Evolutionary conservation across 2,797 vertebrate species (phyloP), one percentile per base, ranked within the genome.

Genomic region (Nannoperca australis): DNA sequence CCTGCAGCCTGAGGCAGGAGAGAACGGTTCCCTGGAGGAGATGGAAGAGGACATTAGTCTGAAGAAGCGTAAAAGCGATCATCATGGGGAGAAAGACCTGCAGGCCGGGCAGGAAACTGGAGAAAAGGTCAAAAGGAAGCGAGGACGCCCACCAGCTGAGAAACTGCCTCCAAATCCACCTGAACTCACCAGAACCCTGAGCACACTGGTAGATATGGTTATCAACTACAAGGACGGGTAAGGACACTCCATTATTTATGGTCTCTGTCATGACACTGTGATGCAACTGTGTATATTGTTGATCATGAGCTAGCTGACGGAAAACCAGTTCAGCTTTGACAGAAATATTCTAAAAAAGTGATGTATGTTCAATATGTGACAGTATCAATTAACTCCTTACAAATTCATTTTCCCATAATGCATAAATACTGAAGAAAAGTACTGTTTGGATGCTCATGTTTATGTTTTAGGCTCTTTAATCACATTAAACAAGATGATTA

Each of bases 201-300:
- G 97, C 86, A 97, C 96, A 4, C 97, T 99, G 88, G 97, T 99
- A 49, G 98, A 99, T 79, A 99, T 99, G 91, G 98, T 99, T 63
- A 96, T 99, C 87, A 99, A 98, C 95, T 99, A 99, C 92, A 99
- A 98, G 88, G 98, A 99, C 56, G 97, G 97, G 98, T 99, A 84
- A 93, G 95, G 60, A 6, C 11, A 13, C 45, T 62, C 7, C 36
- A 1, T 40, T 14, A 6, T 24, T 17, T 20, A 3, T 53, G 40
- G 15, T 9, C 12, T 22, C 20, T 55, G 34, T 51, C 24, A 17
- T 58, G 47, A 18, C 2, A 5, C 30, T 38, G 3, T n/a, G 18
- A 49, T 40, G 32, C 27, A 30, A 13, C 20, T 7, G 1, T 7
- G 0, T 1, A 20, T 4, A n/a, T 11, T 55, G 40, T 45, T 3